Base-by-base conservation (phyloP, 1,140 invertebrate species). In the Mya arenaria region DNA sequence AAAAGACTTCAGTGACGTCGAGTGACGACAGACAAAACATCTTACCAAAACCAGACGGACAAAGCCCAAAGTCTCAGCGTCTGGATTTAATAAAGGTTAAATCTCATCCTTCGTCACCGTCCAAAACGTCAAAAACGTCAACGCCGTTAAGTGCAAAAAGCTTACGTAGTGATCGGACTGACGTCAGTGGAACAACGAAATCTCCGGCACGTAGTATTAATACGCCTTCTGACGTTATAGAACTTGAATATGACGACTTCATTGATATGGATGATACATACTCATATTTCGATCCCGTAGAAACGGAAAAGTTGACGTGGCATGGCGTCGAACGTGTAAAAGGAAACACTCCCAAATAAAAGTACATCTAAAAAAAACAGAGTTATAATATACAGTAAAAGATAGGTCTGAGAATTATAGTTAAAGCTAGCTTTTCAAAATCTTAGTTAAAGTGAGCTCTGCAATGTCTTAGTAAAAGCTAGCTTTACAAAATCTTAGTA, bases 221-320 rank as follows among this genome's bases (percentile, higher is more conserved):
- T 13, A 89, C 88, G 0, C 89, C 90, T 0, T 90, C 89, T 34
- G 87, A 88, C 13, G 75, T 84, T n/a, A 68, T 89, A 15, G 90
- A 91, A 80, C 84, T 91, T 68, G 90, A 91, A 77, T 91, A 91
- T 82, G 90, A 91, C 69, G 90, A 91, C 56, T 91, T 89, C 80
- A 86, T 91, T 8, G 89, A 90, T 41, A 85, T 85, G 79, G 90
- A 91, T 79, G 90, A 91, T 72, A 88, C 90, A 15, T 84, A 90
- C 48, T 91, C 90, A 8, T 91, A 91, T 72, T 91, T 91, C 80
- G 90, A 91, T 62, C 87, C 87, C 10, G 82, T 88, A 58, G 87
- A 90, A 48, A 86, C 85, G 4, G 84, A 87, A 25, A 88, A 88
- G 65, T 86, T 91, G 15, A 85, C 85, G 23, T 91, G 89, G 85